Conservation (phyloP, 2,888 invertebrate species). For the Dicranocentrus wangi region DNA sequence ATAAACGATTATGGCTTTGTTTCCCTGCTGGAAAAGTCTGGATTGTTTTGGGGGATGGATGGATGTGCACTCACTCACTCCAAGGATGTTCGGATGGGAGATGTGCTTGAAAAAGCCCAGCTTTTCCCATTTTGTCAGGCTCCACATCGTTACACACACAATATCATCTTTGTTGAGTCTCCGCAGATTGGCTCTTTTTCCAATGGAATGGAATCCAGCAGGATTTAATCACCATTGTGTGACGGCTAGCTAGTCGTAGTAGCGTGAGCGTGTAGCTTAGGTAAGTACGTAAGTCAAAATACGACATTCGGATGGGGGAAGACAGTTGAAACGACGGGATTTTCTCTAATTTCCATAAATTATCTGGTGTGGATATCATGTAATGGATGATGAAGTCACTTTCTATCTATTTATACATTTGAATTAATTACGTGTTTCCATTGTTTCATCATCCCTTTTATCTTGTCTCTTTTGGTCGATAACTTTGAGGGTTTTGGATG, state of each 20-base stretch:
- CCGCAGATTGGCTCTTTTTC: conserved; percentile 27
- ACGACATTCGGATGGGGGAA: neutral
- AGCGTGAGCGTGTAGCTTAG: too few relatives aligned
- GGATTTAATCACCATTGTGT: too few relatives aligned
- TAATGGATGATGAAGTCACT: conserved; percentile 47
- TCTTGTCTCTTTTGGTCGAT: conserved; percentile 46
- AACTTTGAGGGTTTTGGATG: conserved; percentile 11
- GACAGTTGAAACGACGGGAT: conserved; percentile 27
- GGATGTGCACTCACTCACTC: conserved; percentile 9
- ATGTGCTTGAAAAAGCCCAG: conserved; percentile 1
- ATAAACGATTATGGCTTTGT: conserved; percentile 60
- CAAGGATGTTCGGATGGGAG: neutral
- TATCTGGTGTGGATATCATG: conserved; percentile 49
- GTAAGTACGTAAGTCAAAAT: too few relatives aligned
- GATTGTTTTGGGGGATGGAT: neutral
- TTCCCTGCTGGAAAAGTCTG: neutral
- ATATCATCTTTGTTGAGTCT: conserved; percentile 33
- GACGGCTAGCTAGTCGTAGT: too few relatives aligned
- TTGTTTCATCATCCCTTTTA: too few relatives aligned
- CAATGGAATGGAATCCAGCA: too few relatives aligned
- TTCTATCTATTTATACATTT: conserved; percentile 12
- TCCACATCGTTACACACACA: conserved; percentile 48
- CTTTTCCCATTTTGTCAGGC: conserved; percentile 4
- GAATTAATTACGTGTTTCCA: too few relatives aligned
- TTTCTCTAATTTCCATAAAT: conserved; percentile 56